These are phyloP conservation scores for Hyperoplus immaculatus DNA, from an alignment of 2,797 vertebrate species.

Conservation along the genomic window DNA sequence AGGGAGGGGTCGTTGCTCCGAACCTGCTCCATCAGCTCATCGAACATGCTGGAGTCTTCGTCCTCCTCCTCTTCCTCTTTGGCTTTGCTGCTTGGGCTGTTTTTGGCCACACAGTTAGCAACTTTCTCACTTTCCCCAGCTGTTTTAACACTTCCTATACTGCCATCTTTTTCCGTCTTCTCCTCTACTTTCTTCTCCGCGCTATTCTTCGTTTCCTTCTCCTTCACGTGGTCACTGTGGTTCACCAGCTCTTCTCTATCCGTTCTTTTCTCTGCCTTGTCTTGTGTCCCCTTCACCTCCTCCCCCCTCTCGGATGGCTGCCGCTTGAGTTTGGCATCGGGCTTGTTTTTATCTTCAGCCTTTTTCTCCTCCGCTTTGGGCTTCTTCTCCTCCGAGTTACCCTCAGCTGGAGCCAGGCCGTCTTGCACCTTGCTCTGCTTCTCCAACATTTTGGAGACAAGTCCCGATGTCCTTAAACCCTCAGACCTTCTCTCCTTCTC, in stretches of 20 bases:
- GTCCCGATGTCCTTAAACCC: conserved; percentile 83
- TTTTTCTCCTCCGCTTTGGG: conserved; percentile 66
- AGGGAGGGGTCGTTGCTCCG: conserved; percentile 89
- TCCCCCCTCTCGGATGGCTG: conserved; percentile 62
- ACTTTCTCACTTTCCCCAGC: conserved; percentile 47
- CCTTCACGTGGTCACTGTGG: conserved; percentile 61
- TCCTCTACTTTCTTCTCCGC: conserved; percentile 56
- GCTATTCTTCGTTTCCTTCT: conserved; percentile 56
- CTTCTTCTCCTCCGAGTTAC: conserved; percentile 71
- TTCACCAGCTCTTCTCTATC: conserved; percentile 70
- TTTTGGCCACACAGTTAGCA: conserved; percentile 76
- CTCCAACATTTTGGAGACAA: conserved; percentile 83
- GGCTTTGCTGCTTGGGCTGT: conserved; percentile 68
- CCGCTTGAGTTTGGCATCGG: conserved; percentile 58
- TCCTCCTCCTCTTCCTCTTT: conserved; percentile 84
- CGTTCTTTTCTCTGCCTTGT: conserved; percentile 73
- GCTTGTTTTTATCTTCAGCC: conserved; percentile 60
- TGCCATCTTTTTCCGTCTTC: conserved; percentile 60
- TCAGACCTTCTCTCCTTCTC: conserved; percentile 83
- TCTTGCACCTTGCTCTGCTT: conserved; percentile 85
- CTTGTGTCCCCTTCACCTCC: conserved; percentile 50
- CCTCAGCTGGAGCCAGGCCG: conserved; percentile 76
- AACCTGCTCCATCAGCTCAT: conserved; percentile 93
- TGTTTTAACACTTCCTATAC: conserved; percentile 61
- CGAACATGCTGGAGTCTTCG: conserved; percentile 93